Percentiles rank a stretch among this genome's conserved stretches.
Evolutionary conservation across 2,888 invertebrate species (phyloP).

Genomic region (Phortica okadai): DNA sequence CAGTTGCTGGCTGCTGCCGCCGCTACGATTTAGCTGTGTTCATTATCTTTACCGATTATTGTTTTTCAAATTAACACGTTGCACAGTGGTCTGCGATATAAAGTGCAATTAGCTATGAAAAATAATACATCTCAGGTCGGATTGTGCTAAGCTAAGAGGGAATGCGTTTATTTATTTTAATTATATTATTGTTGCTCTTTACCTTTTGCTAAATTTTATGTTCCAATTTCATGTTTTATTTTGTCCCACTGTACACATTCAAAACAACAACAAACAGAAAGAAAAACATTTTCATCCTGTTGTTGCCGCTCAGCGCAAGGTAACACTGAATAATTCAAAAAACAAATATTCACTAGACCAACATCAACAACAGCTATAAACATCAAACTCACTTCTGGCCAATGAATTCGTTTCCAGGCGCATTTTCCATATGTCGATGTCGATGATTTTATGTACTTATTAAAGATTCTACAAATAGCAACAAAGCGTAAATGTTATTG

Average conservation of each 20-base stretch:
- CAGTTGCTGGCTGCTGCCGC: not conserved
- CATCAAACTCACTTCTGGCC: not conserved
- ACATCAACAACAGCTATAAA: not conserved
- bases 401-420: conserved; percentile 3
- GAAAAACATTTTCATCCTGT: too few species aligned
- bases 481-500: not conserved
- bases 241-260: too few species aligned
- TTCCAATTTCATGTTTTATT: too few species aligned
- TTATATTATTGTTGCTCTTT: too few species aligned
- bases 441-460: not conserved
- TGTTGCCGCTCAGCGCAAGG: not conserved
- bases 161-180: too few species aligned
- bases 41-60: too few species aligned
- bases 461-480: conserved; percentile 2
- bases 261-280: not conserved
- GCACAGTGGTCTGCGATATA: conserved; percentile 3
- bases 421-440: not conserved
- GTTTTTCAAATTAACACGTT: conserved; percentile 24
- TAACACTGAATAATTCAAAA: not conserved
- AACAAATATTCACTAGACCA: not conserved
- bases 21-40: not conserved
- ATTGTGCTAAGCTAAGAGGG: too few species aligned
- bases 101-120: too few species aligned
- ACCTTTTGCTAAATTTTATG: too few species aligned
- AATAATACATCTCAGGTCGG: too few species aligned